A percentile compares a stretch with the other conserved stretches of the same genome.
phyloP scores from a whole-genome alignment of 2,888 invertebrate species.

The Phaonia tiefii region DNA sequence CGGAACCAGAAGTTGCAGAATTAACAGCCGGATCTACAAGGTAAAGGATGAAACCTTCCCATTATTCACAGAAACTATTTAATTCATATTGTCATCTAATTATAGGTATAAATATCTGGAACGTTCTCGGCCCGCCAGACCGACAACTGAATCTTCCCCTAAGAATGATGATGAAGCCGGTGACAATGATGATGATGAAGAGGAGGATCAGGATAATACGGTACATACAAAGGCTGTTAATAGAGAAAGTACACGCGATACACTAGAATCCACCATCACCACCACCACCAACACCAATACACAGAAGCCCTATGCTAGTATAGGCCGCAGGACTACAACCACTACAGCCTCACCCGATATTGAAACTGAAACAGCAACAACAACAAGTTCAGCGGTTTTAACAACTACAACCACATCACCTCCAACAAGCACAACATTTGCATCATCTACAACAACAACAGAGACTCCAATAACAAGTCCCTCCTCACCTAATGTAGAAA shows the following conservation, averaged over 20 bases:
- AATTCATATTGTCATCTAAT: background rate
- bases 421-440: constrained; percentile 68
- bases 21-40: constrained; percentile 70
- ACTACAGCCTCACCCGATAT: constrained; percentile 69
- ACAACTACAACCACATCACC: constrained; percentile 69
- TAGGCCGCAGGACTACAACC: constrained; percentile 77
- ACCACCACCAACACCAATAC: constrained; percentile 45
- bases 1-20: constrained; percentile 49
- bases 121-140: constrained; percentile 75
- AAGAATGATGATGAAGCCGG: constrained; percentile 70
- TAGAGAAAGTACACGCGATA: constrained; percentile 70
- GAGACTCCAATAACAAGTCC: constrained; percentile 70
- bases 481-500: constrained; percentile 69
- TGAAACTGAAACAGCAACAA: constrained; percentile 71
- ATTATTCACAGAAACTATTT: background rate
- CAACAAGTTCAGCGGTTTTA: constrained; percentile 62
- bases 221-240: constrained; percentile 76
- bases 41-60: constrained; percentile 58
- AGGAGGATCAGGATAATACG: constrained; percentile 74
- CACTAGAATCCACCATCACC: constrained; percentile 73
- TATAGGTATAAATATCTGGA: constrained; percentile 78
- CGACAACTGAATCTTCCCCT: constrained; percentile 67
- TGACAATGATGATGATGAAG: constrained; percentile 66
- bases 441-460: constrained; percentile 71
- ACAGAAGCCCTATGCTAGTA: constrained; percentile 76